Evolutionary conservation across 2,888 invertebrate genomes (phyloP).

Genomic region (Eurytoma adleriae): DNA sequence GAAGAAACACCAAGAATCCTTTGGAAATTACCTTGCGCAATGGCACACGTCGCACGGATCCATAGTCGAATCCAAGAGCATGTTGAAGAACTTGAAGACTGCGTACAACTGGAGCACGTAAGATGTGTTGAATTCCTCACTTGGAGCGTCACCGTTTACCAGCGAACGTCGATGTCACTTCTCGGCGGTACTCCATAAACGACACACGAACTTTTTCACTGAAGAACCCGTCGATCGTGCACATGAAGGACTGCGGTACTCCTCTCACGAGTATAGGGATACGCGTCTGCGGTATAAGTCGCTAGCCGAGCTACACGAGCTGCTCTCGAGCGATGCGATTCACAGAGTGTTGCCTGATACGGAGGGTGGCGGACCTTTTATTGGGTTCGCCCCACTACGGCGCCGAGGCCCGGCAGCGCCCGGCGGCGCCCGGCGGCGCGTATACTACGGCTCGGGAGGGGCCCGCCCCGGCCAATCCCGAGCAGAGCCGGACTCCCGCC

Average conservation of each 20-base stretch:
- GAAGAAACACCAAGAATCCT: not conserved
- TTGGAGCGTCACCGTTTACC: not conserved
- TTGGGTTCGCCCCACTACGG: not conserved
- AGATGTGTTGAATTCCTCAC: not conserved
- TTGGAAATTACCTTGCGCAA: constrained; percentile 74
- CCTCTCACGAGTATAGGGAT: not conserved
- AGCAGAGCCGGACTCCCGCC: constrained; percentile 20
- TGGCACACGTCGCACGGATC: constrained; percentile 75
- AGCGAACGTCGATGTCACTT: not conserved
- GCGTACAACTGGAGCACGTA: not conserved
- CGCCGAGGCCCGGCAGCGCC: not conserved
- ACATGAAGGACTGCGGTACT: not conserved
- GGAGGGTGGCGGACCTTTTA: constrained; percentile 19
- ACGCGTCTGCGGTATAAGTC: not conserved
- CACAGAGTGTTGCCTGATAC: constrained; percentile 14
- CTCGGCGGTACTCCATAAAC: not conserved
- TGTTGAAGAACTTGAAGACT: constrained; percentile 43
- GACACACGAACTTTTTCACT: not conserved
- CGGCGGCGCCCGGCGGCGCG: not conserved
- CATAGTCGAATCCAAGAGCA: constrained; percentile 73
- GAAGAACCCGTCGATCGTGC: not conserved
- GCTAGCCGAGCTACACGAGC: not conserved
- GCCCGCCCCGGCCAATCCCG: constrained; percentile 28
- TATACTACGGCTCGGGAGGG: constrained; percentile 5
- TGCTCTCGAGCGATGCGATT: not conserved